phyloP scores from a whole-genome alignment of 2,888 invertebrate species.

The Cephus pulcher region DNA sequence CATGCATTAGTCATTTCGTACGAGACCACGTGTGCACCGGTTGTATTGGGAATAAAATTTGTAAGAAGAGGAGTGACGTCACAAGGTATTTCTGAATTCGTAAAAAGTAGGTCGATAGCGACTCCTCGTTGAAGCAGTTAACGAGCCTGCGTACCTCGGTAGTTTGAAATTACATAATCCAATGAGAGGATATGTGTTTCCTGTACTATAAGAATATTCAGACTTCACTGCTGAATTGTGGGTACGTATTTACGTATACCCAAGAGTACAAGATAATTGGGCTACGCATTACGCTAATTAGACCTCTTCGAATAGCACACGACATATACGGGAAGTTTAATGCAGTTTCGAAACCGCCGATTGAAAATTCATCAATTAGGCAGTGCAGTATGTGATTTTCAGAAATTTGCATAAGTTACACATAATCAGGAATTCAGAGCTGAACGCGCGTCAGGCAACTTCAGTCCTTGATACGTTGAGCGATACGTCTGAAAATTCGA shows the following conservation, averaged over 20 bases:
- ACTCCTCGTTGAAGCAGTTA: constrained; percentile 13
- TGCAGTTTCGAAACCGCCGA: not conserved
- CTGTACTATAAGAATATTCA: not conserved
- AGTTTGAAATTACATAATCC: constrained; percentile 2
- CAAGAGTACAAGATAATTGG: not conserved
- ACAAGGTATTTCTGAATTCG: not conserved
- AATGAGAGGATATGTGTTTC: not conserved
- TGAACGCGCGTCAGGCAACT: not conserved
- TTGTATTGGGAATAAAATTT: not conserved
- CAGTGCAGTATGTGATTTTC: not conserved
- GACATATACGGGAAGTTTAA: not conserved
- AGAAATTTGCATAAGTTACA: not conserved
- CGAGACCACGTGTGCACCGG: not conserved
- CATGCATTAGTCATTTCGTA: not conserved
- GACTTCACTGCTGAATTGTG: not conserved
- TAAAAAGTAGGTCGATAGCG: constrained; percentile 3
- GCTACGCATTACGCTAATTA: not conserved
- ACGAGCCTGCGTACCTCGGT: not conserved
- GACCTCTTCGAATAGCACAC: not conserved
- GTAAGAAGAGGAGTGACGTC: not conserved
- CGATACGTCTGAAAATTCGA: not conserved
- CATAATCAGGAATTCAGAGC: not conserved
- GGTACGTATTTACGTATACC: not conserved
- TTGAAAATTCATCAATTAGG: not conserved
- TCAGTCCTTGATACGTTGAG: not conserved